Base-by-base conservation (phyloP, 2,797 vertebrate species). In the Myioborus miniatus region DNA sequence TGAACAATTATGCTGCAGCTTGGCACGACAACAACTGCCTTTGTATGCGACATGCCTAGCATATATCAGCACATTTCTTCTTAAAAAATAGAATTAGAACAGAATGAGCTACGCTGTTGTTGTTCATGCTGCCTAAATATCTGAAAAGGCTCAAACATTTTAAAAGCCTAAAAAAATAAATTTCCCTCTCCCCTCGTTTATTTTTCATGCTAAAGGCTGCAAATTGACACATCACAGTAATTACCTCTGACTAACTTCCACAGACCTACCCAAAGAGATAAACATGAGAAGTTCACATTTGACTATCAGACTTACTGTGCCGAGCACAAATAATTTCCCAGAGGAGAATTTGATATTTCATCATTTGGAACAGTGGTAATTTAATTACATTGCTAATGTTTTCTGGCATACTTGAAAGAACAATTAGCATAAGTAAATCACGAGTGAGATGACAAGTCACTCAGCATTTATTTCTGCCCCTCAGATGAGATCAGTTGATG, bases 371-470 rank as follows among this genome's bases (percentile, higher is more conserved):
- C 94, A 95, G 84, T 53, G 95, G 96, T 96, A 97, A 98, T 97
- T 98, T 97, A 97, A 98, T 97, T 96, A 97, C 70, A 89, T 96
- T 94, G 92, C 95, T 97, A 97, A 97, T 97, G 97, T 96, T 97
- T 98, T 97, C 96, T 96, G 94, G 96, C 71, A 86, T 91, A 96
- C 93, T 89, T 94, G 97, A 97, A 97, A 97, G 97, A 94, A 97
- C 93, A 97, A 97, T 98, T 96, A 97, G 96, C 96, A 93, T 94
- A 96, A 95, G 91, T 95, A 97, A 98, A 98, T 96, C 95, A 96
- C 56, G 89, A 97, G 85, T 94, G 94, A 97, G 96, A 97, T 96
- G 97, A 97, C 96, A 97, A 97, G 91, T 94, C 95, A 94, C 90
- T 97, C 87, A 26, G 93, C 89, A 50, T 97, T 97, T 94, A 91